A percentile compares a stretch with the other conserved stretches of the same genome.
Evolutionary conservation across 2,888 invertebrate species (phyloP).

Genomic region (Adelphocoris suturalis): DNA sequence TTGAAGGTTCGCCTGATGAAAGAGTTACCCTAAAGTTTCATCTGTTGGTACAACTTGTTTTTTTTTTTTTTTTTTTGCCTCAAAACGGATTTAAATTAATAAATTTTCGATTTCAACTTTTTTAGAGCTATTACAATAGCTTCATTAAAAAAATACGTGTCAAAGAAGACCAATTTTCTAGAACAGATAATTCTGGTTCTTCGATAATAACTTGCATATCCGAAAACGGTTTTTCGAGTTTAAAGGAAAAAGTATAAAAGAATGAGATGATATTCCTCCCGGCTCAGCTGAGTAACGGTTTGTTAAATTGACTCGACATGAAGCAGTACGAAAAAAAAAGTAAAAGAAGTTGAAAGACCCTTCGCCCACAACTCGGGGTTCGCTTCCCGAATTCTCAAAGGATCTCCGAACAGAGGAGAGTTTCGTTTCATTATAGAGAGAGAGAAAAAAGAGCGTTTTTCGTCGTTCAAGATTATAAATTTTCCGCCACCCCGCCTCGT

Average conservation of each 20-base stretch:
- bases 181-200: background rate
- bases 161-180: background rate
- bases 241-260: background rate
- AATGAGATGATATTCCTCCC: slow-evolving; percentile 14
- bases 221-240: background rate
- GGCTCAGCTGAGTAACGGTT: background rate
- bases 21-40: too few relatives aligned
- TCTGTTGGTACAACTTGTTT: too few relatives aligned
- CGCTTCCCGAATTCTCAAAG: slow-evolving; percentile 28
- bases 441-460: slow-evolving; percentile 16
- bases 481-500: background rate
- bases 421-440: slow-evolving; percentile 28
- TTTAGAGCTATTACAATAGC: too few relatives aligned
- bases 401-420: slow-evolving; percentile 1
- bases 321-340: background rate
- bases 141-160: too few relatives aligned
- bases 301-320: slow-evolving; percentile 5
- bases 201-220: background rate
- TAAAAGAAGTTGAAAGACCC: background rate
- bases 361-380: background rate
- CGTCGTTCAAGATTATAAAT: slow-evolving; percentile 19
- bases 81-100: too few relatives aligned
- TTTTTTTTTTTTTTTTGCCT: too few relatives aligned
- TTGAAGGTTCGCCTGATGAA: too few relatives aligned
- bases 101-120: too few relatives aligned